Percentiles rank a stretch among this genome's conserved stretches.
phyloP scores from a whole-genome alignment of 2,797 vertebrate genomes.

The Falco novaeseelandiae region DNA sequence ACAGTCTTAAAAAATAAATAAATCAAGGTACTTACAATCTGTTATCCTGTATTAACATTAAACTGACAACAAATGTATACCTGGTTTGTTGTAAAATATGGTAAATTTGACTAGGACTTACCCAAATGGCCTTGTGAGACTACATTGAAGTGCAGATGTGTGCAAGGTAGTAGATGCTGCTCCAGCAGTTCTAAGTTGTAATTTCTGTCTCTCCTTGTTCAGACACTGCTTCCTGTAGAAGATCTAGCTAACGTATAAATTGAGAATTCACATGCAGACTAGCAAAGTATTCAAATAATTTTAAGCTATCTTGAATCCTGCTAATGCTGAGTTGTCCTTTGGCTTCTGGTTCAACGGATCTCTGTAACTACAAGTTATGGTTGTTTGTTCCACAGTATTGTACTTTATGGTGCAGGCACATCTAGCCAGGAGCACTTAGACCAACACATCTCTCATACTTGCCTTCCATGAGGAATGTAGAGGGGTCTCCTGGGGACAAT shows the following conservation, averaged over 20 bases:
- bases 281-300: neutral
- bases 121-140: neutral
- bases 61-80: neutral
- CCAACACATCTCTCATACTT: neutral
- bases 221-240: neutral
- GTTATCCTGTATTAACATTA: neutral
- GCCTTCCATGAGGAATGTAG: neutral
- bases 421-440: neutral
- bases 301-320: neutral
- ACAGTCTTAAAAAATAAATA: neutral
- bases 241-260: neutral
- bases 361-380: neutral
- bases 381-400: neutral
- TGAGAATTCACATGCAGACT: neutral
- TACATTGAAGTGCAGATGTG: rapidly evolving
- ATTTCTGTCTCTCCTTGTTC: neutral
- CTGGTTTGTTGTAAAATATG: neutral
- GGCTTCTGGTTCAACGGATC: neutral
- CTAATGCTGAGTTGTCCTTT: neutral
- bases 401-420: neutral
- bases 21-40: neutral
- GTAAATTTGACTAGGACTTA: neutral
- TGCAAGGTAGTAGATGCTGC: neutral
- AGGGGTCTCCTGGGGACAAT: neutral
- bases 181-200: neutral